phyloP scores from a whole-genome alignment of 2,888 invertebrate genomes.

The Odontocerum albicorne region DNA sequence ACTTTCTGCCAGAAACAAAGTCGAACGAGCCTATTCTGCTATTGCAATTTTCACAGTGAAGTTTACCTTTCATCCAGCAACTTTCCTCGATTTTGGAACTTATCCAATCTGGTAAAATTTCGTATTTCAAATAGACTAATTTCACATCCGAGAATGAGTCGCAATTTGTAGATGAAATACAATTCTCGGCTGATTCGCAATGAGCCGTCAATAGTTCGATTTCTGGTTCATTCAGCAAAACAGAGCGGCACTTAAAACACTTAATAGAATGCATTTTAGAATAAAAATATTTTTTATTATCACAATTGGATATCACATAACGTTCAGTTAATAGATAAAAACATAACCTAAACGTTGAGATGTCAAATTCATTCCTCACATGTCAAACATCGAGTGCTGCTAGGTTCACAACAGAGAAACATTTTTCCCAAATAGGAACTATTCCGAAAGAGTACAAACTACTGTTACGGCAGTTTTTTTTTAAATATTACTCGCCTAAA shows the following conservation, averaged over 20 bases:
- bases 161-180: slow-evolving; percentile 1
- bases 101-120: slow-evolving; percentile 25
- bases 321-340: too few relatives aligned
- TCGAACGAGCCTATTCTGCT: slow-evolving; percentile 67
- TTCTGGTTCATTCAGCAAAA: slow-evolving; percentile 12
- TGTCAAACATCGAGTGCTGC: too few relatives aligned
- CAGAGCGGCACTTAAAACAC: slow-evolving; percentile 26
- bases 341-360: too few relatives aligned
- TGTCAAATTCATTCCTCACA: too few relatives aligned
- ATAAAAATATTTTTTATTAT: too few relatives aligned
- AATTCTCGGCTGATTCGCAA: neutral
- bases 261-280: slow-evolving; percentile 22
- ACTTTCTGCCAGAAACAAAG: slow-evolving; percentile 65
- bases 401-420: too few relatives aligned
- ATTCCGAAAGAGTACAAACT: too few relatives aligned
- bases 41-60: slow-evolving; percentile 63
- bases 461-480: too few relatives aligned
- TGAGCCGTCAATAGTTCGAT: slow-evolving; percentile 12
- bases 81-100: slow-evolving; percentile 49
- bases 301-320: too few relatives aligned
- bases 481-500: too few relatives aligned
- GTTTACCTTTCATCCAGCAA: slow-evolving; percentile 68
- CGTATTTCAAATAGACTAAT: slow-evolving; percentile 20
- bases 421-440: too few relatives aligned
- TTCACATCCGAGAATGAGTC: slow-evolving; percentile 20